Conservation (phyloP, 2,797 vertebrate species). For the Thaleichthys pacificus region DNA sequence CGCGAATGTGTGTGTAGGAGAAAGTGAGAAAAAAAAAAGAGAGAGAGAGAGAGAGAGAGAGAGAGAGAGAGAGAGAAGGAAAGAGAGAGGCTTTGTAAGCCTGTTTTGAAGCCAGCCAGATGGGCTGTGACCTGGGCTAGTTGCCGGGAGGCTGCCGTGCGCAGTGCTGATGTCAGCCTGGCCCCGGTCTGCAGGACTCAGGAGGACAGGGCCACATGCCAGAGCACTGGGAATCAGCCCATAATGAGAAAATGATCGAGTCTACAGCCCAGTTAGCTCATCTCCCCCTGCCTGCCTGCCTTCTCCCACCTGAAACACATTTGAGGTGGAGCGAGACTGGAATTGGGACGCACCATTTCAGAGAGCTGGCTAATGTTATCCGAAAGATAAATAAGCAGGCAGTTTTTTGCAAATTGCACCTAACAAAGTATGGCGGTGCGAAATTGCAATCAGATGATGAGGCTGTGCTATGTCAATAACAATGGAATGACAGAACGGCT, state of each 20-base stretch:
- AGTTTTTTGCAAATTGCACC: constrained; percentile 64
- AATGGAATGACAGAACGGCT: constrained; percentile 51
- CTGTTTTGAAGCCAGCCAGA: constrained; percentile 45
- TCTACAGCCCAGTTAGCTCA: constrained; percentile 22
- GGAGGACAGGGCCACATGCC: constrained; percentile 53
- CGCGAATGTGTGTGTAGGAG: background rate
- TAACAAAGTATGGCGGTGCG: constrained; percentile 58
- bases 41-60: background rate
- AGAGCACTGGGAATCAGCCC: constrained; percentile 52
- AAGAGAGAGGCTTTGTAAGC: constrained; percentile 8
- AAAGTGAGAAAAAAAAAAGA: background rate
- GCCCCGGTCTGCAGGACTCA: constrained; percentile 29
- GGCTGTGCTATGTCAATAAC: constrained; percentile 60
- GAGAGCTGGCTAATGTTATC: constrained; percentile 49
- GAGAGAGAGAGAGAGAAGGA: background rate
- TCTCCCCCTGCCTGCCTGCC: constrained; percentile 36
- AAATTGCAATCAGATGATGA: constrained; percentile 75
- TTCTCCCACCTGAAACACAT: constrained; percentile 67
- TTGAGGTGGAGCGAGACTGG: constrained; percentile 53
- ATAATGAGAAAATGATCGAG: constrained; percentile 65
- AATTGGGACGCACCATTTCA: constrained; percentile 45
- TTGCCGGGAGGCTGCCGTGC: constrained; percentile 33
- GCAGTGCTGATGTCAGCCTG: constrained; percentile 49
- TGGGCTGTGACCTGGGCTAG: constrained; percentile 44
- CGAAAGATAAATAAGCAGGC: constrained; percentile 68